Percentiles rank a stretch among this genome's conserved stretches.
Evolutionary conservation across 2,888 invertebrate species (phyloP).

Genomic region (Halocaridina rubra): DNA sequence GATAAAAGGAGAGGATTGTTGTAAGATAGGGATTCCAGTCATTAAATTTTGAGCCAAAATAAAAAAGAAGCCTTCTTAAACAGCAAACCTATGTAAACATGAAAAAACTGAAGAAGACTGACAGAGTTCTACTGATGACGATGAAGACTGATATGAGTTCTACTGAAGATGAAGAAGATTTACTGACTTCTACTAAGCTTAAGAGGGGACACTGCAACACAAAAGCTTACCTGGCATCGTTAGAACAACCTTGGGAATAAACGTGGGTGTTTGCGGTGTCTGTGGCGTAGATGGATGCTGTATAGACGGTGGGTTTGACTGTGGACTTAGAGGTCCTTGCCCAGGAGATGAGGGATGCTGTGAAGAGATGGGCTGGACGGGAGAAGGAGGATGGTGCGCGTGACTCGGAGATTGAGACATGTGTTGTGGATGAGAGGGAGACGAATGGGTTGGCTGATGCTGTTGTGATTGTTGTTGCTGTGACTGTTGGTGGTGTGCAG

Average conservation of each 20-base stretch:
- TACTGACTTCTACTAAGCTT: too few relatives aligned
- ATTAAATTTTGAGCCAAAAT: too few relatives aligned
- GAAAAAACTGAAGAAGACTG: too few relatives aligned
- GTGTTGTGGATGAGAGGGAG: slow-evolving; percentile 38
- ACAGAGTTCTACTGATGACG: too few relatives aligned
- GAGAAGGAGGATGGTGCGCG: slow-evolving; percentile 38
- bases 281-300: slow-evolving; percentile 56
- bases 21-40: too few relatives aligned
- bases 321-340: slow-evolving; percentile 48
- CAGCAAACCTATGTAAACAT: too few relatives aligned
- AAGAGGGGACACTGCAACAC: too few relatives aligned
- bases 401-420: slow-evolving; percentile 21
- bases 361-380: slow-evolving; percentile 43
- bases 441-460: slow-evolving; percentile 23
- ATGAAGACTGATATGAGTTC: too few relatives aligned
- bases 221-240: slow-evolving; percentile 40
- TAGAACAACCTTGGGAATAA: slow-evolving; percentile 42
- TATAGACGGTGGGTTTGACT: slow-evolving; percentile 30
- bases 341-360: slow-evolving; percentile 51
- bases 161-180: too few relatives aligned
- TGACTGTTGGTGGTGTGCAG: slow-evolving; percentile 32
- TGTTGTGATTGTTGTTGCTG: slow-evolving; percentile 30
- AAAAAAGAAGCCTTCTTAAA: too few relatives aligned
- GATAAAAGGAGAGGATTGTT: too few relatives aligned
- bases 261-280: slow-evolving; percentile 51